Evolutionary conservation across 2,888 invertebrate genomes (phyloP).

Genomic region (Acanthosoma haemorrhoidale): DNA sequence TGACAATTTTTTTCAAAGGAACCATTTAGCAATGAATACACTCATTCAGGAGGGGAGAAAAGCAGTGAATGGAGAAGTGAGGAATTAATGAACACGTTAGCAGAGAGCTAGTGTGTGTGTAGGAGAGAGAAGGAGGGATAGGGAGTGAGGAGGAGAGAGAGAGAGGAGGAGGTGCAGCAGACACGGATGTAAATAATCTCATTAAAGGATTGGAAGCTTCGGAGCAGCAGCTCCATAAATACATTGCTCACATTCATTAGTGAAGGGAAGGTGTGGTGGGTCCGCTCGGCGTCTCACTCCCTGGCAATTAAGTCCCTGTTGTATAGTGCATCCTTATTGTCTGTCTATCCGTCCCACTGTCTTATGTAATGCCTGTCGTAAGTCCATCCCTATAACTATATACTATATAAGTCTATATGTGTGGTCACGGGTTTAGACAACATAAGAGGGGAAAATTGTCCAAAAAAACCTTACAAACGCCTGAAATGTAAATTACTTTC

Average conservation of each 20-base stretch:
- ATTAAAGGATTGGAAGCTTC: constrained; percentile 4
- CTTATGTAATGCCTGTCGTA: background rate
- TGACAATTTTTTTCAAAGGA: too few species aligned
- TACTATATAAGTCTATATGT: too few species aligned
- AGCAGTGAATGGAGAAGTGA: too few species aligned
- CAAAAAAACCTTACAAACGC: too few species aligned
- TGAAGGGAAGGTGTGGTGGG: background rate
- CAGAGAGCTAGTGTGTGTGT: too few species aligned
- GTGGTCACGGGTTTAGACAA: too few species aligned
- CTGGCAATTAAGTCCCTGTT: constrained; percentile 11
- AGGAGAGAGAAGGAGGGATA: background rate
- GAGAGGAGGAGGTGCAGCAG: background rate
- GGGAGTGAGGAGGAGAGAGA: background rate
- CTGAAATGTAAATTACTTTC: too few species aligned
- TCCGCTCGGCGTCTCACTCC: background rate
- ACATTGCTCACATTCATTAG: constrained; percentile 20
- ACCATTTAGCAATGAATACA: too few species aligned
- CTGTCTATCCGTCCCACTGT: background rate
- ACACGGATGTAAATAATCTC: constrained; percentile 25
- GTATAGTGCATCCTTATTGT: background rate
- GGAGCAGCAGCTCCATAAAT: constrained; percentile 5
- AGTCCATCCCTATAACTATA: too few species aligned
- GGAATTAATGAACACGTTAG: too few species aligned
- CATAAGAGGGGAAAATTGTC: too few species aligned
- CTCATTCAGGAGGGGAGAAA: too few species aligned